These are phyloP conservation scores for Noctuana brunneofusca DNA, from an alignment of 2,888 invertebrate species.

Conservation along the genomic window DNA sequence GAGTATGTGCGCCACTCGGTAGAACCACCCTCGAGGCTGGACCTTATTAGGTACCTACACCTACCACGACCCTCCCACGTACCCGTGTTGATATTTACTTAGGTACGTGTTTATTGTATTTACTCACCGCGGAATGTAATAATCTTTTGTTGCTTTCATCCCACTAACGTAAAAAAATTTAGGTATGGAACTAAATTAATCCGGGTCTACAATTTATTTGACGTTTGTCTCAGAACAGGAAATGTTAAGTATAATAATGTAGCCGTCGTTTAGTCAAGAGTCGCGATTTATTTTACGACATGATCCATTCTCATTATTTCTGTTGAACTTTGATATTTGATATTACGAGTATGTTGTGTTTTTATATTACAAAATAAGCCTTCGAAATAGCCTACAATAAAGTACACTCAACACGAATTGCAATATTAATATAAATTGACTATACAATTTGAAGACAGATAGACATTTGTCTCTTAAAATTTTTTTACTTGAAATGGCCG, in stretches of 20 bases:
- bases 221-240: background rate
- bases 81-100: constrained; percentile 57
- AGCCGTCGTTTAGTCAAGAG: background rate
- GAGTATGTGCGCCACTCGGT: constrained; percentile 50
- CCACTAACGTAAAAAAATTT: constrained; percentile 11
- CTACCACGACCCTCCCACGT: constrained; percentile 50
- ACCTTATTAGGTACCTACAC: constrained; percentile 57
- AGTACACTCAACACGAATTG: background rate
- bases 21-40: constrained; percentile 52
- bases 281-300: background rate
- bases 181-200: constrained; percentile 1
- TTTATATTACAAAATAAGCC: background rate
- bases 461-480: too few relatives aligned
- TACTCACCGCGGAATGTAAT: constrained; percentile 39
- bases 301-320: background rate
- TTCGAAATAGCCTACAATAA: background rate
- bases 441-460: too few relatives aligned
- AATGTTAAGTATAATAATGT: background rate
- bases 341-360: background rate
- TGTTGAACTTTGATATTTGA: background rate
- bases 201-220: background rate
- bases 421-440: too few relatives aligned
- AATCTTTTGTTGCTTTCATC: constrained; percentile 32
- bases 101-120: constrained; percentile 43
- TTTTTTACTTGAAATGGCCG: too few relatives aligned